Evolutionary conservation across 2,113 vertebrate species (phyloP).

Genomic region (Poeciliopsis prolifica): DNA sequence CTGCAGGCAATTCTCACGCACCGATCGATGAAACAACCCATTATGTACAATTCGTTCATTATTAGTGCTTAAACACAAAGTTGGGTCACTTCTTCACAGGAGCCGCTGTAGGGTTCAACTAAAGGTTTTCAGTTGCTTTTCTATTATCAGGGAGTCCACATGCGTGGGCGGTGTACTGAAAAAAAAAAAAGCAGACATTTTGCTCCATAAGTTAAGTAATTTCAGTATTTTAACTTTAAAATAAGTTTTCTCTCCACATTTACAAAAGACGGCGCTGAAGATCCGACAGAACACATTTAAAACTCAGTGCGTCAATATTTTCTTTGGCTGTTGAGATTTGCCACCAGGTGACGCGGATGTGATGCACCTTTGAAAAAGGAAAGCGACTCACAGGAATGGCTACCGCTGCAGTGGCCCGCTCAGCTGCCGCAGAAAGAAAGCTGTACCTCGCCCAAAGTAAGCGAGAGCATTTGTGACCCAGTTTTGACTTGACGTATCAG

Average conservation of each 20-base stretch:
- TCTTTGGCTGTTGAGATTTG: not conserved
- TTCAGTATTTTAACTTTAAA: not conserved
- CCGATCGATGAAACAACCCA: conserved; percentile 14
- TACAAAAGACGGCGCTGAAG: not conserved
- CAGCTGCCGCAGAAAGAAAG: conserved; percentile 2
- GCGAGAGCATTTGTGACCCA: conserved; percentile 42
- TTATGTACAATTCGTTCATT: conserved; percentile 51
- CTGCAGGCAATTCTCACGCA: not conserved
- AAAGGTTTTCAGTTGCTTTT: conserved; percentile 43
- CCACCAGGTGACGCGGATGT: not conserved
- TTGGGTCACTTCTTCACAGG: conserved; percentile 2
- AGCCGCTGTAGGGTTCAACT: conserved; percentile 14
- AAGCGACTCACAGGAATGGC: conserved; percentile 1
- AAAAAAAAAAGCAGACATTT: not conserved
- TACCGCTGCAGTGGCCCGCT: not conserved
- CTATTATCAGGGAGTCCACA: not conserved
- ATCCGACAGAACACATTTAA: not conserved
- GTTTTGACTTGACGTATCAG: conserved; percentile 21
- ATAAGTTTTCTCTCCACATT: not conserved
- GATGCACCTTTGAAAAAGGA: not conserved
- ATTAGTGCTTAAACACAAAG: conserved; percentile 35
- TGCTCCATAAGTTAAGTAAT: not conserved
- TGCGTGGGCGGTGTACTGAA: not conserved
- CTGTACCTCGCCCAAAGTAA: conserved; percentile 9
- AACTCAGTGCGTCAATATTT: not conserved